Conservation (phyloP, 2,113 vertebrate species). For the Thalassoma bifasciatum region DNA sequence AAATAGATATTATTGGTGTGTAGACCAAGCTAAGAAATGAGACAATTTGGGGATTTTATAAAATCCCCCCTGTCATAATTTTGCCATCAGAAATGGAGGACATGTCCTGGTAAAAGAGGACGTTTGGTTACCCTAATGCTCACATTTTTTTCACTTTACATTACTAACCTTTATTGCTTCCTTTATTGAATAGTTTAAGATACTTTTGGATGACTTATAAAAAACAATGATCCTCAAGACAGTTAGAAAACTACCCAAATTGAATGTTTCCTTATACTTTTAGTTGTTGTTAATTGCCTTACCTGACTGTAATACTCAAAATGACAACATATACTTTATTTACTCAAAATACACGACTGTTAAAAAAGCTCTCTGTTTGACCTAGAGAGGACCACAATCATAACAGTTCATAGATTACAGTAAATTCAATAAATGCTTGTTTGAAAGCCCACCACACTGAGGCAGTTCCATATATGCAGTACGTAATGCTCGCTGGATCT, state of each 20-base stretch:
- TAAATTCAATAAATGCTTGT: constrained; percentile 47
- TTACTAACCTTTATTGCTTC: too few species aligned
- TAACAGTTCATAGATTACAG: constrained; percentile 41
- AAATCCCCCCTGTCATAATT: too few species aligned
- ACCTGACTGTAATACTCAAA: constrained; percentile 14
- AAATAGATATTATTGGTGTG: too few species aligned
- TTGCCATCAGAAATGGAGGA: too few species aligned
- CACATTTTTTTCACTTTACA: background rate
- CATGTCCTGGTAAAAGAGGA: too few species aligned
- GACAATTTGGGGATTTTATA: too few species aligned
- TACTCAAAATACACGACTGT: constrained; percentile 3
- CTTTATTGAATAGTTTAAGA: too few species aligned
- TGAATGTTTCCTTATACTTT: background rate
- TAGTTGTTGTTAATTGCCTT: constrained; percentile 11
- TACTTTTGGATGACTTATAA: too few species aligned
- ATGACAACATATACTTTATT: constrained; percentile 15
- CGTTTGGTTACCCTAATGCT: too few species aligned
- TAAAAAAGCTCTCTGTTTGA: constrained; percentile 9
- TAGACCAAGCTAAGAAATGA: too few species aligned
- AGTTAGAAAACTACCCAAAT: background rate
- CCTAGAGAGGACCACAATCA: constrained; percentile 8
- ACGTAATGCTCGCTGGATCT: constrained; percentile 56
- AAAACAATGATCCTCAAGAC: background rate
- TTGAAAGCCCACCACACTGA: constrained; percentile 29
- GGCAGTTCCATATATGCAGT: constrained; percentile 37